A percentile compares a stretch with the other conserved stretches of the same genome.
Evolutionary conservation across 2,113 vertebrate genomes (phyloP).

Genomic region (Montifringilla adamsi): DNA sequence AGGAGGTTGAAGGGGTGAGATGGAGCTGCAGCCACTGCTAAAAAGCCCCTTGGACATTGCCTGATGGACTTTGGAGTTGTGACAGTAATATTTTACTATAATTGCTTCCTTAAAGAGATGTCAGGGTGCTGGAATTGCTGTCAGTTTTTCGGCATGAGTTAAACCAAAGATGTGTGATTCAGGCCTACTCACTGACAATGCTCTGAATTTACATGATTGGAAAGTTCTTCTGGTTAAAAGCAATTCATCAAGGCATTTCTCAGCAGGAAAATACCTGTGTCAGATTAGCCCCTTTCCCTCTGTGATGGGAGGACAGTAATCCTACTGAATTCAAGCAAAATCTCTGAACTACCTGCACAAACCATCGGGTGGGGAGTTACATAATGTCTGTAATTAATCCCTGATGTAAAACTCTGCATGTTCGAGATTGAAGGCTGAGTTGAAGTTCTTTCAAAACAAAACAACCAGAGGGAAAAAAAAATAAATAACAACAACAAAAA

Average conservation of each 20-base stretch:
- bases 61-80: background rate
- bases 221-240: background rate
- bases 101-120: background rate
- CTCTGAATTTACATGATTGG: slow-evolving; percentile 3
- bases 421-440: background rate
- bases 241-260: background rate
- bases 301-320: background rate
- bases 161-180: background rate
- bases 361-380: background rate
- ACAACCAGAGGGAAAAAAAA: background rate
- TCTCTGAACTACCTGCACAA: background rate
- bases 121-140: background rate
- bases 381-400: background rate
- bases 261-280: background rate
- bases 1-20: background rate
- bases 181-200: background rate
- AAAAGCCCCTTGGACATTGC: background rate
- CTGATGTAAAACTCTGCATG: background rate
- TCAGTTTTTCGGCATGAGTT: background rate
- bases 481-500: background rate
- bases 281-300: background rate
- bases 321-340: background rate
- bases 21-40: background rate
- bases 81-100: background rate
- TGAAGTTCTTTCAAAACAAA: background rate